Percentiles rank a stretch among this genome's conserved stretches.
These are phyloP conservation scores for Arnoldichthys spilopterus DNA, from an alignment of 2,797 vertebrate species.

Conservation along the genomic window DNA sequence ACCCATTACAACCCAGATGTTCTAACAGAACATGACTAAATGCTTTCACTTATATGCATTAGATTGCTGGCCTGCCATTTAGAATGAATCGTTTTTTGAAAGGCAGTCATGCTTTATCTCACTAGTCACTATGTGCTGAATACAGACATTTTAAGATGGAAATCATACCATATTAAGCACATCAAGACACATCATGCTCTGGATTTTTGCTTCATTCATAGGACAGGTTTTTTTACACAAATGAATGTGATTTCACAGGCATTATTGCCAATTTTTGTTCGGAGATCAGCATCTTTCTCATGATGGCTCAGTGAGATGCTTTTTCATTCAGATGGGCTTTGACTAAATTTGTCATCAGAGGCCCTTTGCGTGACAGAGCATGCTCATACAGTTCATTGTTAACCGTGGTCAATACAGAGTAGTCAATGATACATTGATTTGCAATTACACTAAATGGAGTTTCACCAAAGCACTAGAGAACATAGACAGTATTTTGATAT, in stretches of 20 bases:
- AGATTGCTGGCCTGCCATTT: constrained; percentile 31
- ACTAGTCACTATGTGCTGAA: constrained; percentile 27
- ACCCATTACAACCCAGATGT: constrained; percentile 49
- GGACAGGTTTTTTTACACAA: not conserved
- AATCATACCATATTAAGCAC: not conserved
- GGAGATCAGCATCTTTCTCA: constrained; percentile 8
- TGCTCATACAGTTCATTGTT: constrained; percentile 33
- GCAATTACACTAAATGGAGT: constrained; percentile 50
- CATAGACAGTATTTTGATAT: constrained; percentile 29
- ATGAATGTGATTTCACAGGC: not conserved
- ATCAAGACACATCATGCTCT: not conserved
- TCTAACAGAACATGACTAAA: constrained; percentile 33
- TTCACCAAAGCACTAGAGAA: constrained; percentile 35
- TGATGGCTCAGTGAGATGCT: constrained; percentile 32
- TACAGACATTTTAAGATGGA: not conserved
- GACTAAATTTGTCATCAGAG: constrained; percentile 43
- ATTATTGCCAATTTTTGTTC: not conserved
- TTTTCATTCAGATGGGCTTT: constrained; percentile 30
- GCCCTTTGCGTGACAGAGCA: constrained; percentile 26
- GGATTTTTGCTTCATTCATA: not conserved
- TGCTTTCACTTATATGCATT: constrained; percentile 31
- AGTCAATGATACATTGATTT: constrained; percentile 52
- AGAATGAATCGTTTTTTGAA: constrained; percentile 45
- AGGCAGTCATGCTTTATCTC: constrained; percentile 42
- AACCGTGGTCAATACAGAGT: constrained; percentile 42